phyloP scores from a whole-genome alignment of 1,140 invertebrate species.

The Heliconius eleuchia region DNA sequence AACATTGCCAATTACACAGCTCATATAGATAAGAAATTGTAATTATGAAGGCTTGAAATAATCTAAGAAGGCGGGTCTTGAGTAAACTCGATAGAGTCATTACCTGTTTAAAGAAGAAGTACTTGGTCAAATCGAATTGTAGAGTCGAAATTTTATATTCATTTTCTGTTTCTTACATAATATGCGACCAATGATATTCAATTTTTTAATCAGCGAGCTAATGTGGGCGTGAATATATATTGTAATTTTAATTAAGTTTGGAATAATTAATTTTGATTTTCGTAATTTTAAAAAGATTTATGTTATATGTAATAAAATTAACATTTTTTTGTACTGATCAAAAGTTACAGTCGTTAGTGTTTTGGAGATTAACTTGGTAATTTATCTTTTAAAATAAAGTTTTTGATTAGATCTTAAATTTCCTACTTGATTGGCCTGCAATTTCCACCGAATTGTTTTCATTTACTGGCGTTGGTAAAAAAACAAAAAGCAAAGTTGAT shows the following conservation, averaged over 20 bases:
- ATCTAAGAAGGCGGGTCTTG: constrained; percentile 29
- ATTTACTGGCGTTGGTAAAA: no score
- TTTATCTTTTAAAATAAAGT: no score
- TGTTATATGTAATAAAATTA: neutral
- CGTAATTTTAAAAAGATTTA: neutral
- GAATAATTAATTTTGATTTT: neutral
- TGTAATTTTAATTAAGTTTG: neutral
- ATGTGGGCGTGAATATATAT: neutral
- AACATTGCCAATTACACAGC: constrained; percentile 35
- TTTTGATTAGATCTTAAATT: no score
- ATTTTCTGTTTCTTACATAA: neutral
- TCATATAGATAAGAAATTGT: constrained; percentile 42
- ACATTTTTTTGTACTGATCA: neutral
- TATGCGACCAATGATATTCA: neutral
- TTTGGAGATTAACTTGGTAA: no score
- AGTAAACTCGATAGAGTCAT: constrained; percentile 39
- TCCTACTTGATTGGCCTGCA: no score
- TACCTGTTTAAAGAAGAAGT: constrained; percentile 14
- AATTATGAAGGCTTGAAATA: constrained; percentile 42
- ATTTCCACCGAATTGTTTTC: no score
- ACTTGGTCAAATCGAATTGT: neutral
- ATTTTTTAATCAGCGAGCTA: neutral
- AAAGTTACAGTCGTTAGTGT: neutral
- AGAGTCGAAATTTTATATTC: neutral
- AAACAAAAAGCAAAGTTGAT: no score